Base-by-base conservation (phyloP, 2,113 vertebrate genomes). In the Diphyllodes magnificus region DNA sequence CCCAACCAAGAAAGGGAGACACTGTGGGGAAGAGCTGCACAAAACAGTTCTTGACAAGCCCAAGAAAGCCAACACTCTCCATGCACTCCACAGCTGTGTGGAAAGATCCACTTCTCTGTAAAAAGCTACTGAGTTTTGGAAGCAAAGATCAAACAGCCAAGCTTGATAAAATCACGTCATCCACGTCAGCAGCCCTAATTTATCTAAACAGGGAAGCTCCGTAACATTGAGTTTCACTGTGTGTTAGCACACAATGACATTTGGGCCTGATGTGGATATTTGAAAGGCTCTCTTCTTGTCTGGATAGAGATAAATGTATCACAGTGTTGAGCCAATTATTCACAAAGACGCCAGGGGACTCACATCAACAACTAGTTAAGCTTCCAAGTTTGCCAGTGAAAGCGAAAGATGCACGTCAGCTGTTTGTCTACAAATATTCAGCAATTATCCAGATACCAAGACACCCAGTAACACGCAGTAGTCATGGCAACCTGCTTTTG, bases 351-450 rank as follows among this genome's bases (percentile, higher is more conserved):
- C 77, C 77, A 81, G 80, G 65, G 78, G 86, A 96, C 81, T 89
- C 82, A 65, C 70, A 73, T 92, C 90, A 91, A 93, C 75, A 94
- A 84, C 57, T 61, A 83, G 61, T 79, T 73, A 82, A 68, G 59
- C 51, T 92, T 91, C 84, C 68, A 91, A 78, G 91, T 85, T 92
- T 83, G 81, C 83, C 60, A 93, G 82, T 30, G 82, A 70, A 80
- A 81, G 78, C 1, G 1, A 66, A 95, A 79, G 80, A 93, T 95
- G 56, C 57, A 79, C 75, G 42, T 95, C 70, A 86, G 35, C 83
- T 90, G 81, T 92, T 96, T 95, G 92, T 93, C 93, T 92, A 94
- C 97, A 96, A 97, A 96, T 94, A 97, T 64, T 87, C 93, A 79
- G 82, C 85, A 92, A 96, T 96, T 94, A 95, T 56, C 91, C 57